Base-by-base conservation (phyloP, 2,888 invertebrate species). In the Drosophila buzzatii region DNA sequence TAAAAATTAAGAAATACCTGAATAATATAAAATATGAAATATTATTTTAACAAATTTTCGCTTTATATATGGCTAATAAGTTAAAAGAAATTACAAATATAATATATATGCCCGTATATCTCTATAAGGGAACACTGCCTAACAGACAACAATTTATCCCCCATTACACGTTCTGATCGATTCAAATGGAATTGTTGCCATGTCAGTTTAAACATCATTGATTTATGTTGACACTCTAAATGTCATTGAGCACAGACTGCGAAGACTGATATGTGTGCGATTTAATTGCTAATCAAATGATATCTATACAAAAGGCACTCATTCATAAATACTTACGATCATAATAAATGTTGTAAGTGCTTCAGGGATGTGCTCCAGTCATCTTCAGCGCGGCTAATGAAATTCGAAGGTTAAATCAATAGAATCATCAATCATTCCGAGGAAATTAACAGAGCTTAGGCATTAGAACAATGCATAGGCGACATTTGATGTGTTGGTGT, bases 381-480 rank as follows among this genome's bases (percentile, higher is more conserved):
- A 60, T 53, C 10, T 27, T 49, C 8, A 45, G 44, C 27, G 35
- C 45, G 23, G 20, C 23, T 23, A 61, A 65, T 65, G 51, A 70
- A 65, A 45, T 37, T 33, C 16, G 23, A 20, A 37, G 56, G 44
- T 57, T 42, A 52, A 63, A 67, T 70, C 70, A 53, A 66, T 66
- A 42, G 63, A 66, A 51, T 77, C 76, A 77, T 76, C 76, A 70
- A 77, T 77, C 76, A 76, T 57, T 16, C 18, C 12, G 20, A 42
- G 53, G 42, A 66, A 66, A 70, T 76, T 57, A 73, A 66, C 70
- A 47, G 44, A 64, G 66, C 39, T 55, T 44, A 41, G 14, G 68
- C 49, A 39, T 41, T 47, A 56, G 65, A 20, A 55, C 42, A 56
- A 65, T 56, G 52, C 33, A 20, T 51, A 33, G 18, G 44, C 45